Percentiles rank a stretch among this genome's conserved stretches.
These are phyloP conservation scores for Fragum fragum DNA, from an alignment of 2,888 invertebrate genomes.

Conservation along the genomic window DNA sequence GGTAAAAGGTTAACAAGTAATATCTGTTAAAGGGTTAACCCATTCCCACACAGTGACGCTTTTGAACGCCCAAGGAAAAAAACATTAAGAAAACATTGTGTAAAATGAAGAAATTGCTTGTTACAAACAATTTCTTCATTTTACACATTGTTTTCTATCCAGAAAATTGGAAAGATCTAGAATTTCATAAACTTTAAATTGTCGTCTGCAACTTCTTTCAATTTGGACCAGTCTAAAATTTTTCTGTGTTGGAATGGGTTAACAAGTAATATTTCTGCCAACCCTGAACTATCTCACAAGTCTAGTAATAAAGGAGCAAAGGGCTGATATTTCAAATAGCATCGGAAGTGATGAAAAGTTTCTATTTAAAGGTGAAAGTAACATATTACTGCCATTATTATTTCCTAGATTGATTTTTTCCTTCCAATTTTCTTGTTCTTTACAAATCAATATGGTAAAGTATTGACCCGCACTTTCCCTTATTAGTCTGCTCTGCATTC, in stretches of 20 bases:
- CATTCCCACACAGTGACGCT: too few species aligned
- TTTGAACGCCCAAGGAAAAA: too few species aligned
- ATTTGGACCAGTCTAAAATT: too few species aligned
- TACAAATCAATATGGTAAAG: conserved; percentile 12
- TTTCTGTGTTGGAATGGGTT: too few species aligned
- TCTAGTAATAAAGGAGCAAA: neutral
- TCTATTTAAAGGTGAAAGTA: conserved; percentile 6
- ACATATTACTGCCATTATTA: conserved; percentile 17
- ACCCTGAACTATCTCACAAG: too few species aligned
- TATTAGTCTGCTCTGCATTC: conserved; percentile 1
- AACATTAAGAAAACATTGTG: conserved; percentile 14
- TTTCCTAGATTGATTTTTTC: conserved; percentile 21
- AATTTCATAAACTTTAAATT: too few species aligned
- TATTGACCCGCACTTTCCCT: conserved; percentile 8
- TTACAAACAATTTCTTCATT: conserved; percentile 5
- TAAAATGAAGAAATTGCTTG: neutral
- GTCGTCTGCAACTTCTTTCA: too few species aligned
- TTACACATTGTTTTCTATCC: neutral
- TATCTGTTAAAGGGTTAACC: too few species aligned
- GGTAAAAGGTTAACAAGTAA: too few species aligned
- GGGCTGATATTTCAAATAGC: neutral
- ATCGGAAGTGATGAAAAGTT: neutral
- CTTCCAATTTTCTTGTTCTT: conserved; percentile 9
- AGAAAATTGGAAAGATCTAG: too few species aligned
- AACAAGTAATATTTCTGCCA: too few species aligned